Base-by-base conservation (phyloP, 2,113 vertebrate species). In the Polyodon spathula region DNA sequence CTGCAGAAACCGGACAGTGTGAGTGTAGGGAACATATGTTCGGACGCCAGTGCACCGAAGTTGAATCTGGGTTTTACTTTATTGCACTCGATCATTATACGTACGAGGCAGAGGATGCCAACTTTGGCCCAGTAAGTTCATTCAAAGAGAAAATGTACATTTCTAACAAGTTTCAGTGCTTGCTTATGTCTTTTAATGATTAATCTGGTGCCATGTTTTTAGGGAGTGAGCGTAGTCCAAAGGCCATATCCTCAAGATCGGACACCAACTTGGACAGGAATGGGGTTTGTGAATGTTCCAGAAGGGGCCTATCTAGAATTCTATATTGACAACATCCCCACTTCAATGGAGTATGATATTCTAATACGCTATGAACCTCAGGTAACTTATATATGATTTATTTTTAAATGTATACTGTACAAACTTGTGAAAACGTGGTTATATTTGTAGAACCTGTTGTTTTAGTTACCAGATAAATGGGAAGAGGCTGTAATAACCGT, bases 301-400 rank as follows among this genome's bases (percentile, higher is more conserved):
- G 94, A 98, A 75, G 93, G 96, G 2, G 91, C 86, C 0, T 92
- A 86, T 72, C 75, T 99, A 69, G 96, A 98, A 69, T 99, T 99
- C 77, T 76, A 88, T 60, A 75, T 99, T 0, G 79, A 97, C 76
- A 90, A 97, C 73, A 89, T 99, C 62, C 96, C 95, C 0, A 86
- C 89, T 73, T 95, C 94, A 59, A 98, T 97, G 93, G 95, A 98
- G 59, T 99, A 99, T 0, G 90, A 97, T 56, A 77, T 99, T 54
- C 57, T 99, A 40, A 83, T 99, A 72, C 95, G 95, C 69, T 97
- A 98, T 0, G 96, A 99, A 66, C 95, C 95, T 0, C 96, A 99
- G 93, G 96, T 98, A 69, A 76, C n/a, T 5, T 1, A 50, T 50
- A 50, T 12, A 12, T 5, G 11, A 10, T 50, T n/a, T 14, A 4